phyloP scores from a whole-genome alignment of 2,888 invertebrate species.

The Fragum sueziense region DNA sequence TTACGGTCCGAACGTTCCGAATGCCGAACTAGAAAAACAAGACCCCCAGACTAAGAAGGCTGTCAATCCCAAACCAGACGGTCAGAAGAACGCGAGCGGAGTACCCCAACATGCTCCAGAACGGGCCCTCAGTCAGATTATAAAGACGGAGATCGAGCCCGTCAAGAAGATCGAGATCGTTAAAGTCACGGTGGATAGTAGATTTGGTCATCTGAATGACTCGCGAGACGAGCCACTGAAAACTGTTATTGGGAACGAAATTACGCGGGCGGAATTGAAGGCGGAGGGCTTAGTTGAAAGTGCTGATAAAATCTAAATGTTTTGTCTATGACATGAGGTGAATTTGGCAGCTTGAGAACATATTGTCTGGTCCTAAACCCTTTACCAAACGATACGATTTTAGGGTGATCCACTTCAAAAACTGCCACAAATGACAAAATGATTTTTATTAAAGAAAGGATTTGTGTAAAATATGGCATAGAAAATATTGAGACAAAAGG shows the following conservation, averaged over 20 bases:
- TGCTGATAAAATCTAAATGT: slow-evolving; percentile 17
- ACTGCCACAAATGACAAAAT: no score
- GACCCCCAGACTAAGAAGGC: background rate
- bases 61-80: background rate
- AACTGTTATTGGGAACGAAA: slow-evolving; percentile 25
- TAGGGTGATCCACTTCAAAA: no score
- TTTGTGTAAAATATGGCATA: no score
- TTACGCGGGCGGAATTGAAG: slow-evolving; percentile 30
- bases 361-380: background rate
- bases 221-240: slow-evolving; percentile 44
- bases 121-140: background rate
- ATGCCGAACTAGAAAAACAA: slow-evolving; percentile 53
- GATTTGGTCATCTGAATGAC: slow-evolving; percentile 57
- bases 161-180: slow-evolving; percentile 49
- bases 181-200: slow-evolving; percentile 62
- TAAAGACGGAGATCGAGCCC: background rate
- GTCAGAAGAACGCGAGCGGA: background rate
- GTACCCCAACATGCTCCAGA: background rate
- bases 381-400: no score
- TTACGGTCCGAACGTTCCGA: slow-evolving; percentile 62
- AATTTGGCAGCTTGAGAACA: background rate
- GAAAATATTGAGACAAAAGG: no score
- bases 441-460: no score
- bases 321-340: background rate
- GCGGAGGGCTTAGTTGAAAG: slow-evolving; percentile 54